Conservation (phyloP, 2,113 vertebrate genomes). For the Chrysemys picta region DNA sequence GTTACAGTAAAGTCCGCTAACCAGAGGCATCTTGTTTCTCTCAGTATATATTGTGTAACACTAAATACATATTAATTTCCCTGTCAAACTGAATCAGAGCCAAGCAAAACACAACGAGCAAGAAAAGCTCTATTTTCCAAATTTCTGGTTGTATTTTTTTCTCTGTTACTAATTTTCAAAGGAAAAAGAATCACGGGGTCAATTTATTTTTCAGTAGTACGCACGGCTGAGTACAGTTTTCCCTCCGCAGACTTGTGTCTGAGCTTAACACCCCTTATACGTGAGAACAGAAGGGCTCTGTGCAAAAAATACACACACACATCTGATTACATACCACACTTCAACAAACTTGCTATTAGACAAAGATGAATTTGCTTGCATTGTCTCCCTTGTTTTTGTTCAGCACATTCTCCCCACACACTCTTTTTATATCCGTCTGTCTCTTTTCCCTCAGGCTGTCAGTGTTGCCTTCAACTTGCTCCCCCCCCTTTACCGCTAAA, state of each 20-base stretch:
- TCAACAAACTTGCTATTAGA: background rate
- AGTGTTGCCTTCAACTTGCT: background rate
- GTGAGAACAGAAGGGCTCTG: accelerated
- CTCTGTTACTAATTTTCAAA: background rate
- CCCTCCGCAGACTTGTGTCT: background rate
- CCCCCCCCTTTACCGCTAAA: background rate
- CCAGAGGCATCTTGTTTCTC: slow-evolving; percentile 26
- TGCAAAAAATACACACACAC: background rate
- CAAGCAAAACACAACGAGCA: background rate
- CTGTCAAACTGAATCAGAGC: background rate
- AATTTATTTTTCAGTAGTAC: background rate
- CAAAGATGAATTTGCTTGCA: background rate
- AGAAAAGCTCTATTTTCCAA: background rate
- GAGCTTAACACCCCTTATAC: background rate
- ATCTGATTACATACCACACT: background rate
- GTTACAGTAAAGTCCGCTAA: slow-evolving; percentile 8
- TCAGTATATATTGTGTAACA: background rate
- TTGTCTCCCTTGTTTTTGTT: background rate
- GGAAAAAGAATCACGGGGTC: background rate
- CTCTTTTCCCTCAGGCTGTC: background rate
- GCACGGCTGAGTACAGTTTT: background rate
- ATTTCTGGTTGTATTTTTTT: background rate
- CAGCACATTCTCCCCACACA: background rate
- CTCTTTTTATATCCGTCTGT: background rate
- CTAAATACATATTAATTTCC: background rate